Evolutionary conservation across 2,113 vertebrate genomes (phyloP).

Genomic region (Brachyhypopomus gauderio): DNA sequence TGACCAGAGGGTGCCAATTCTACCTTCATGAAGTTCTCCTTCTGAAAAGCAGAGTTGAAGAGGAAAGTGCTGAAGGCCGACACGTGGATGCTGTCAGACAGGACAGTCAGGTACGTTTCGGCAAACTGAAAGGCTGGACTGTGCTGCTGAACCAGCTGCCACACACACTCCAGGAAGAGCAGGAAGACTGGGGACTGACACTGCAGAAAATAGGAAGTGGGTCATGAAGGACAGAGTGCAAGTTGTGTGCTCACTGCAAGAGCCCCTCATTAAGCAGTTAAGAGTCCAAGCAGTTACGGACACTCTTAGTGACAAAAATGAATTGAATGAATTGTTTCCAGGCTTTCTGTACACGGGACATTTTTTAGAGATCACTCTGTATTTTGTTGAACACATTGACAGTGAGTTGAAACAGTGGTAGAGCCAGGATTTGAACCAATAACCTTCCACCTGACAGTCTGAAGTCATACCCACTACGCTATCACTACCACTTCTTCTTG

Average conservation of each 20-base stretch:
- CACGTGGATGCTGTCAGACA: slow-evolving; percentile 85
- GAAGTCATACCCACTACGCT: too few relatives aligned
- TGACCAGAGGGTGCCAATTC: neutral
- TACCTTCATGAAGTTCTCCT: slow-evolving; percentile 73
- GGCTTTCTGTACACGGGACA: too few relatives aligned
- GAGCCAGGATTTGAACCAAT: too few relatives aligned
- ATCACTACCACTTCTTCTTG: too few relatives aligned
- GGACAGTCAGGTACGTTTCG: slow-evolving; percentile 87
- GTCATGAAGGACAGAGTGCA: neutral
- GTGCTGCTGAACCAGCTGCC: slow-evolving; percentile 84
- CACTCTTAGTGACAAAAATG: neutral
- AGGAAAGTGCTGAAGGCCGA: slow-evolving; percentile 90
- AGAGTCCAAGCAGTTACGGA: neutral
- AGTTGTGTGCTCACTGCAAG: neutral
- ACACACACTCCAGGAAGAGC: slow-evolving; percentile 86
- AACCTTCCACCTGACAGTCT: too few relatives aligned
- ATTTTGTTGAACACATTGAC: too few relatives aligned
- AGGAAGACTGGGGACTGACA: slow-evolving; percentile 82
- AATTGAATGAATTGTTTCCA: neutral
- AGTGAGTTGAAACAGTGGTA: too few relatives aligned
- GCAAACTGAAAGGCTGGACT: slow-evolving; percentile 85
- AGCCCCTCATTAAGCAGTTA: neutral
- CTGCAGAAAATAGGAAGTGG: slow-evolving; percentile 7
- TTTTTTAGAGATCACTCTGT: too few relatives aligned
- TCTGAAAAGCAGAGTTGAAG: slow-evolving; percentile 83